These are phyloP conservation scores for Dryobates pubescens DNA, from an alignment of 2,797 vertebrate genomes.

Conservation along the genomic window DNA sequence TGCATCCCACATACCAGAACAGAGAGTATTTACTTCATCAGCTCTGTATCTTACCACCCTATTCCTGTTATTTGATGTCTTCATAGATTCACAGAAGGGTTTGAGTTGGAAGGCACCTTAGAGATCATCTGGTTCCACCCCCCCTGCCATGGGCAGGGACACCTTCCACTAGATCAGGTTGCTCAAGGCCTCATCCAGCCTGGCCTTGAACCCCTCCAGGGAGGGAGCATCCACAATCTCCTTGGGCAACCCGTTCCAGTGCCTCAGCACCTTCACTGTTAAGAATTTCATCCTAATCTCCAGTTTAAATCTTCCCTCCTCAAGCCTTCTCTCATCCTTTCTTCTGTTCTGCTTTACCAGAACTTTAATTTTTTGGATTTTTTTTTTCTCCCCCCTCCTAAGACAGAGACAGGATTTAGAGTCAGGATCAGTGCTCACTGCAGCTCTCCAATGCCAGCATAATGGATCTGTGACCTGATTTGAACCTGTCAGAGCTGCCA, in stretches of 20 bases:
- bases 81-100: too few species aligned
- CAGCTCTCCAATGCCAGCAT: background rate
- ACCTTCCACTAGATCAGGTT: too few species aligned
- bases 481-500: background rate
- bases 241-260: too few species aligned
- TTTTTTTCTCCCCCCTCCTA: rapidly evolving
- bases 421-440: background rate
- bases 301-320: too few species aligned
- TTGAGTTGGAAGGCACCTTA: too few species aligned
- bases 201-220: too few species aligned
- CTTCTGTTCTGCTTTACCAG: background rate
- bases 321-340: background rate
- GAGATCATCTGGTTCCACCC: too few species aligned
- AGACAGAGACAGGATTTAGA: background rate
- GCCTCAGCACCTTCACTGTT: too few species aligned
- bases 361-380: background rate
- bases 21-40: background rate
- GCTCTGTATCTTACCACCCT: background rate
- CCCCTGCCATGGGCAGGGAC: too few species aligned
- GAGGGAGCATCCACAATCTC: too few species aligned
- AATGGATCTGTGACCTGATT: background rate
- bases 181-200: too few species aligned
- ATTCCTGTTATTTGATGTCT: background rate
- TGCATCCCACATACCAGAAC: background rate
- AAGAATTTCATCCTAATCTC: too few species aligned